Base-by-base conservation (phyloP, 2,888 invertebrate species). In the Lottia gigantea region DNA sequence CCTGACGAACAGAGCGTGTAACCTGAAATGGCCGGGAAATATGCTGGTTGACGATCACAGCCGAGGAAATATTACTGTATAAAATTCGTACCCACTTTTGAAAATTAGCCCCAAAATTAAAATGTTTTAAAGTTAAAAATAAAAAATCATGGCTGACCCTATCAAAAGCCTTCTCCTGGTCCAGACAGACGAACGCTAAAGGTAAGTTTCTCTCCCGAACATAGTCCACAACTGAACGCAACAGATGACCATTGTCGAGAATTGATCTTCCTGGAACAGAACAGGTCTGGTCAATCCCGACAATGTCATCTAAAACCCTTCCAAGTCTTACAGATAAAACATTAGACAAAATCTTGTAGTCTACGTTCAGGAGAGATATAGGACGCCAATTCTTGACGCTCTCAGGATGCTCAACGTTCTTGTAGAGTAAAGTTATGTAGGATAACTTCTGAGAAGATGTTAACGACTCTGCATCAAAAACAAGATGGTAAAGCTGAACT, bases 321-420 rank as follows among this genome's bases (percentile, higher is more conserved):
- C 74, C 45, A 15, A 79, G 31, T 11, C 71, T 25, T 74, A 78
- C 78, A 1, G 78, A n/a, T n/a, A n/a, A n/a, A n/a, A n/a, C n/a
- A n/a, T n/a, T n/a, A n/a, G n/a, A 77, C 7, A 79, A 46, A 64
- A 78, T 74, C 71, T 80, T 78, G 16, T 76, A 69, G 66, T 80
- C 78, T 16, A 75, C 46, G 71, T 78, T 76, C 31, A 80, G 64
- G 4, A 79, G 61, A 12, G 77, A 77, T 31, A 80, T 80, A 4
- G 79, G 81, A 11, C 78, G 62, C 64, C 74, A 79, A 64, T 71
- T 71, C 71, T 77, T 76, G 63, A 79, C 64, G 66, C 71, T 23
- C 15, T 66, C 31, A 4, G 70, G 46, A 25, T 76, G 67, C 45
- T 49, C 25, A 26, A n/a, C 31, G 66, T 79, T 76, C 75, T 79